A percentile compares a stretch with the other conserved stretches of the same genome.
Evolutionary conservation across 2,797 vertebrate genomes (phyloP).

Genomic region (Siniperca obscura): DNA sequence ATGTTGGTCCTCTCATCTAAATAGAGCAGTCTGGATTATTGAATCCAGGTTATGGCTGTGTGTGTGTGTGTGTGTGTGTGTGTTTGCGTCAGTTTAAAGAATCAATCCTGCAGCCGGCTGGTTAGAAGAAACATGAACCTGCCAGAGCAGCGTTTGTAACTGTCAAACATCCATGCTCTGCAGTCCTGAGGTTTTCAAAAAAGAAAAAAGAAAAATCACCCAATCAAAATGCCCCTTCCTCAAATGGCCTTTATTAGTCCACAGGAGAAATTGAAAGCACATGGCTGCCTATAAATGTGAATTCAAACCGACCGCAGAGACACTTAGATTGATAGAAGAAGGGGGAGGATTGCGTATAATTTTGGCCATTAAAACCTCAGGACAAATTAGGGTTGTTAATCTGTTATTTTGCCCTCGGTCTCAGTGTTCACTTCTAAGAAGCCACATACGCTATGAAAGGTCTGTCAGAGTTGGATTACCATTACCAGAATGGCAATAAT

Average conservation of each 20-base stretch:
- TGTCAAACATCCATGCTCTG: conserved; percentile 79
- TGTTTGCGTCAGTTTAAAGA: conserved; percentile 75
- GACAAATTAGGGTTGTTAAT: conserved; percentile 85
- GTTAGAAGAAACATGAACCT: conserved; percentile 75
- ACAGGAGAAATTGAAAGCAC: conserved; percentile 82
- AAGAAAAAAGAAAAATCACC: conserved; percentile 49
- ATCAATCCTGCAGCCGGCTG: conserved; percentile 53
- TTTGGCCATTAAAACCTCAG: conserved; percentile 81
- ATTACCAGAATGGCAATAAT: conserved; percentile 55
- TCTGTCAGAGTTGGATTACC: conserved; percentile 69
- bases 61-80: conserved; percentile 32
- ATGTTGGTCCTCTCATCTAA: conserved; percentile 59
- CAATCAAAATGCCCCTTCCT: conserved; percentile 75
- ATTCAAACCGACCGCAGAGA: conserved; percentile 79
- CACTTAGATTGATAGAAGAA: conserved; percentile 76
- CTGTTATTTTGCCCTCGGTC: conserved; percentile 82
- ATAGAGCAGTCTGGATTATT: conserved; percentile 65
- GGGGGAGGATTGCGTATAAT: conserved; percentile 74
- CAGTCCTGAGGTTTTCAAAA: conserved; percentile 67
- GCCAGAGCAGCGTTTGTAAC: conserved; percentile 78
- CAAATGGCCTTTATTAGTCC: conserved; percentile 79
- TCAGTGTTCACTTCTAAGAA: conserved; percentile 57
- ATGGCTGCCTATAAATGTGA: conserved; percentile 76
- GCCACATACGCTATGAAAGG: conserved; percentile 55
- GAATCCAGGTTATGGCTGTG: conserved; percentile 62